Percentiles rank a stretch among this genome's conserved stretches.
Conservation (phyloP, 2,113 vertebrate genomes). For the Caloenas nicobarica region DNA sequence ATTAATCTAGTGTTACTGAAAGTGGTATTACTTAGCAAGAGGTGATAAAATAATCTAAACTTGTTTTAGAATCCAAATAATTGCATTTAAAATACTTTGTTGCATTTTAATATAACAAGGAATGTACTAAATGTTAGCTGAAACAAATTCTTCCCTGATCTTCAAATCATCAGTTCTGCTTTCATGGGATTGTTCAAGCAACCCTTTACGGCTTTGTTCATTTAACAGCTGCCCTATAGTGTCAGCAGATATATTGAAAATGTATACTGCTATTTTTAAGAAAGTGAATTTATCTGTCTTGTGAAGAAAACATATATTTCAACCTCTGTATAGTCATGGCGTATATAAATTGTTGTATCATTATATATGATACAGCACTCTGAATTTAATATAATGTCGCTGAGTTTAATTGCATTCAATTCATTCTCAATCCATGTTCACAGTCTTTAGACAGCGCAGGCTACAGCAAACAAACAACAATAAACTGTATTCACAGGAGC, state of each 20-base stretch:
- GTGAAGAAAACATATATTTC: conserved; percentile 35
- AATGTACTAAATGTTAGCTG: conserved; percentile 57
- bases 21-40: conserved; percentile 54
- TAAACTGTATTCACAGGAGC: conserved; percentile 43
- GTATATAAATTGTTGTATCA: conserved; percentile 4
- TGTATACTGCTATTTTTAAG: conserved; percentile 67
- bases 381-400: conserved; percentile 2
- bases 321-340: neutral
- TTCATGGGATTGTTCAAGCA: conserved; percentile 37
- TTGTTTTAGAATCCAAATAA: conserved; percentile 39
- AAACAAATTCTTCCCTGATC: conserved; percentile 69
- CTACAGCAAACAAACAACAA: conserved; percentile 36
- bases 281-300: conserved; percentile 65
- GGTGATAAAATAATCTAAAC: conserved; percentile 56
- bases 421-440: neutral
- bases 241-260: conserved; percentile 79
- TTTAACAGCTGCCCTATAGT: conserved; percentile 69
- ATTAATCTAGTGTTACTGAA: conserved; percentile 56
- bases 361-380: neutral
- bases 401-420: neutral
- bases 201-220: conserved; percentile 61
- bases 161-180: conserved; percentile 27
- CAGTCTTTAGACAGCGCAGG: neutral
- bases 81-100: conserved; percentile 49
- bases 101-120: conserved; percentile 53